Base-by-base conservation (phyloP, 2,888 invertebrate genomes). In the Pseudeuparius sepicola region DNA sequence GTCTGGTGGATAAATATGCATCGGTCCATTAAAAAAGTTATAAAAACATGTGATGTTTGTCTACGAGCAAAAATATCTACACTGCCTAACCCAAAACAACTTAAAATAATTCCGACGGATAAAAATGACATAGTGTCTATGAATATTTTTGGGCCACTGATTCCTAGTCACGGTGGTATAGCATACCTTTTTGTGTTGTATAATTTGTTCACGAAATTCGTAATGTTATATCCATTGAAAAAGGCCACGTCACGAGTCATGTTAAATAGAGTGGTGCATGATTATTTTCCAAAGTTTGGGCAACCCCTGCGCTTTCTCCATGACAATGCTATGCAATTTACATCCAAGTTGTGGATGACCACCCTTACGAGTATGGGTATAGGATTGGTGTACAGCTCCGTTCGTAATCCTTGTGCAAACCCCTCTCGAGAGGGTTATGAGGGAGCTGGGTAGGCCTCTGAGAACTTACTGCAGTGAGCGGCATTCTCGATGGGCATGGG, bases 151-250 rank as follows among this genome's bases (percentile, higher is more conserved):
- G 40, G n/a, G n/a, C n/a, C n/a, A n/a, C n/a, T n/a, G n/a, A n/a
- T n/a, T n/a, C n/a, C n/a, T n/a, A n/a, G n/a, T 38, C 54, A 45
- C 7, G 46, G 34, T 43, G 53, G 53, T 41, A 57, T 55, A n/a
- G 53, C 53, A 36, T 52, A 43, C 39, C 56, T 50, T 43, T 54
- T 58, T 11, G 53, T 46, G 24, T 55, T 55, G 44, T 56, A 59
- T 34, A 53, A 41, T 24, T 48, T 43, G 4, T 32, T 37, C 16
- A 36, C 31, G 3, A 15, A 24, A 24, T 31, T 23, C 13, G 31
- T 31, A 2, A 18, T 20, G 7, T 15, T 36, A 13, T 36, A 36
- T 12, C 25, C 31, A n/a, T 4, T 36, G 13, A 36, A 31, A 16
- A 31, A 31, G 11, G 25, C 31, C 3, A 31, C 30, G 9, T 20